Base-by-base conservation (phyloP, 2,888 invertebrate genomes). In the Dicroscelio sp. region DNA sequence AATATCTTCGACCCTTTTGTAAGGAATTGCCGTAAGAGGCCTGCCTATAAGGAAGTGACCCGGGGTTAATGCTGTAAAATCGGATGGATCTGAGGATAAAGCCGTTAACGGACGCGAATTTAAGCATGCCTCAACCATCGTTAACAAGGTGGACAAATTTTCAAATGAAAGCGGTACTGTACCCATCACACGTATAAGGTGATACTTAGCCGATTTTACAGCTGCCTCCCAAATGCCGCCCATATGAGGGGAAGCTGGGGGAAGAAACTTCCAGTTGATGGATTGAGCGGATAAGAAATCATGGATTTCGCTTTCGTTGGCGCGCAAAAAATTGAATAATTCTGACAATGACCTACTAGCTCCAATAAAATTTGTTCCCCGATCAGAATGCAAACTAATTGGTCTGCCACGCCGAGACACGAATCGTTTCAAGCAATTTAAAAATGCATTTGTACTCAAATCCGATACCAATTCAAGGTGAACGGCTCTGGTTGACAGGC, bases 221-320 rank as follows among this genome's bases (percentile, higher is more conserved):
- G n/a, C n/a, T n/a, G n/a, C n/a, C 30, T 67, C 67, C 67, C 67
- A 67, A 35, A 93, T 2, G 94, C 91, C 79, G 17, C 65, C 65
- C 65, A 31, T 65, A 27, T 65, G 65, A 33, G 65, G 65, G n/a
- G 65, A 65, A 48, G 96, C 94, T 6, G 94, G 91, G 2, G 95
- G 93, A 79, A 93, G 94, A 69, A 95, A 96, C 23, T 94, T 75
- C 95, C 95, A 96, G 17, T 88, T 35, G 17, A 71, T 86, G 1
- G n/a, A 58, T 30, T 48, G 71, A 4, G 84, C 67, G 25, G 60
- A 27, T n/a, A 71, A 48, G 20, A 48, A 85, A 20, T 76, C 76
- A 31, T 3, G 86, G 69, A 38, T 55, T 67, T 30, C 80, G 43
- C 27, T 55, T 60, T 43, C 35, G 17, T 35, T 63, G 12, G 63